Evolutionary conservation across 2,888 invertebrate genomes (phyloP).

Genomic region (Agriopis marginaria): DNA sequence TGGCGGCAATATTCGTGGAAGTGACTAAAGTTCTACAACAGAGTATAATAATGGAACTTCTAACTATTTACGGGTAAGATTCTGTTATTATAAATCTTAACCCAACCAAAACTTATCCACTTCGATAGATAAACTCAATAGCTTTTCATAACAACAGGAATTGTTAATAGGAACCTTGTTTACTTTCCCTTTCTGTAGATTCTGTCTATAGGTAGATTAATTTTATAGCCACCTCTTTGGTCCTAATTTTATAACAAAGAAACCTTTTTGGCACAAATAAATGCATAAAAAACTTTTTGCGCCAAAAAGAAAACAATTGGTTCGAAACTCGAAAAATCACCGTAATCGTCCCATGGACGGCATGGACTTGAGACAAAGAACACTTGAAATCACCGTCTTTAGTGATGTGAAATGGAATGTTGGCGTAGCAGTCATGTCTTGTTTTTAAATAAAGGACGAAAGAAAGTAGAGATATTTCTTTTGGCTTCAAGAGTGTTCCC

Average conservation of each 20-base stretch:
- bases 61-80: constrained; percentile 19
- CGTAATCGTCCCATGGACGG: constrained; percentile 22
- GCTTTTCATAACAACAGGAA: constrained; percentile 44
- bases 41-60: no score
- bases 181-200: constrained; percentile 23
- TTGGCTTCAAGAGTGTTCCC: no score
- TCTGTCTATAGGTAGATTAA: constrained; percentile 16
- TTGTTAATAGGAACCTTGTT: constrained; percentile 32
- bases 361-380: constrained; percentile 28
- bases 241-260: constrained; percentile 28
- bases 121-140: constrained; percentile 45
- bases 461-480: no score
- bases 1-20: no score
- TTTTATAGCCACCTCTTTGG: constrained; percentile 31
- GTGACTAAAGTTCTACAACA: no score
- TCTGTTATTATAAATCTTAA: constrained; percentile 39
- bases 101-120: constrained; percentile 42
- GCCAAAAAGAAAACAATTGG: constrained; percentile 19
- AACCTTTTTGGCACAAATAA: constrained; percentile 26
- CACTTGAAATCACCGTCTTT: constrained; percentile 19
- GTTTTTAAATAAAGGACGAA: background rate
- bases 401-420: constrained; percentile 16
- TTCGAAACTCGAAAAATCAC: constrained; percentile 36
- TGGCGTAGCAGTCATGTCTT: background rate
- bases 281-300: constrained; percentile 6